Evolutionary conservation across 2,113 vertebrate species (phyloP), one percentile per base, ranked within the genome.

Genomic region (Scomber japonicus): DNA sequence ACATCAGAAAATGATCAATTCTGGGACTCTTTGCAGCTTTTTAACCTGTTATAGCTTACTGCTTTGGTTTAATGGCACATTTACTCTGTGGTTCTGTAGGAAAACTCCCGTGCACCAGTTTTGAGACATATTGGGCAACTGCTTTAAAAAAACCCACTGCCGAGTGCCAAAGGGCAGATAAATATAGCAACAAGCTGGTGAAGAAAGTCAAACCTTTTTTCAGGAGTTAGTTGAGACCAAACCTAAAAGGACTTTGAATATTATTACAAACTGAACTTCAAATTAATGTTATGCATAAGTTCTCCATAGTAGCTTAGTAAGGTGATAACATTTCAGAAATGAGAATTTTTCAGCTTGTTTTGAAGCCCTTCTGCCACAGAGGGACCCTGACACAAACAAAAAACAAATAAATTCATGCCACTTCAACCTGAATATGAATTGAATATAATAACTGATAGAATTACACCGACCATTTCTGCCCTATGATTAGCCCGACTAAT

Each of bases 401-500:
- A 62, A 19, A 45, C 3, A 1, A 9, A 7, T 45, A 78, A 64
- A 35, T 40, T 8, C 0, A 50, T n/a, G 14, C 19, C 13, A 12
- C 17, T 49, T n/a, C 11, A 31, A 64, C 35, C 9, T 3, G 12
- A 16, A 15, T 12, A n/a, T 45, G 1, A 64, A 7, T 40, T 3
- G 12, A 16, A 15, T 12, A n/a, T 45, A 0, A 73, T 31, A 27
- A 57, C 12, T 19, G 21, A 49, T 16, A 46, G 75, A 56, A 74
- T 69, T 54, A 46, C 65, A 13, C 35, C 19, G 10, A 27, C 4
- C 2, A 1, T 46, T 50, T 67, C 11, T 61, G 63, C 48, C 55
- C 24, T 35, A 16, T 57, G 31, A 77, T 51, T 62, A 76, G 59
- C 49, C 6, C 65, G 30, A 65, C 57, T 62, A 69, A 70, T 48